These are phyloP conservation scores for Cryptocheilus praepositus DNA, from an alignment of 2,888 invertebrate species.

Conservation along the genomic window DNA sequence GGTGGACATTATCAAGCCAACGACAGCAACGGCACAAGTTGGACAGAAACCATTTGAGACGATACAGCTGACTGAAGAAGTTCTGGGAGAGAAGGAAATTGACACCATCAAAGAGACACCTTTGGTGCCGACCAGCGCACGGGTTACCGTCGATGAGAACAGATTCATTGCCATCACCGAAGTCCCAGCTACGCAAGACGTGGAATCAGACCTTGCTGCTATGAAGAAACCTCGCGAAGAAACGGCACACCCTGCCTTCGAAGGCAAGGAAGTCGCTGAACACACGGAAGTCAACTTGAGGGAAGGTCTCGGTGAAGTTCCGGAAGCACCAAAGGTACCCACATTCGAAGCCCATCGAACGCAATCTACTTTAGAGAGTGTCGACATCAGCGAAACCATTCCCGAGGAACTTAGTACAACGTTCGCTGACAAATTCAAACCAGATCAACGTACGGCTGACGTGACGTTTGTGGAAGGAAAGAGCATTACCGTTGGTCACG, in stretches of 20 bases:
- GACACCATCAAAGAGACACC: conserved; percentile 64
- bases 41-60: conserved; percentile 74
- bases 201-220: conserved; percentile 48
- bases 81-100: conserved; percentile 75
- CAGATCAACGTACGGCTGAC: conserved; percentile 63
- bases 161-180: conserved; percentile 60
- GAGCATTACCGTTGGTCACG: conserved; percentile 68
- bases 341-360: conserved; percentile 74
- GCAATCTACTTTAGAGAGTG: conserved; percentile 74
- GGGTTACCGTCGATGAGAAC: conserved; percentile 71
- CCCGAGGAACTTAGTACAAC: conserved; percentile 53
- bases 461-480: conserved; percentile 66
- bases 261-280: conserved; percentile 74
- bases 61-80: conserved; percentile 71
- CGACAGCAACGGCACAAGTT: conserved; percentile 66
- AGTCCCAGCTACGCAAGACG: conserved; percentile 56
- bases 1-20: conserved; percentile 67
- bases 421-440: conserved; percentile 57
- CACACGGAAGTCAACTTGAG: conserved; percentile 59
- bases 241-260: conserved; percentile 69
- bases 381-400: conserved; percentile 73
- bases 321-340: conserved; percentile 59
- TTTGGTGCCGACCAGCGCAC: conserved; percentile 70
- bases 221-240: conserved; percentile 52
- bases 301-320: conserved; percentile 62